A percentile compares a stretch with the other conserved stretches of the same genome.
Evolutionary conservation across 2,113 vertebrate genomes (phyloP).

Genomic region (Plestiodon gilberti): DNA sequence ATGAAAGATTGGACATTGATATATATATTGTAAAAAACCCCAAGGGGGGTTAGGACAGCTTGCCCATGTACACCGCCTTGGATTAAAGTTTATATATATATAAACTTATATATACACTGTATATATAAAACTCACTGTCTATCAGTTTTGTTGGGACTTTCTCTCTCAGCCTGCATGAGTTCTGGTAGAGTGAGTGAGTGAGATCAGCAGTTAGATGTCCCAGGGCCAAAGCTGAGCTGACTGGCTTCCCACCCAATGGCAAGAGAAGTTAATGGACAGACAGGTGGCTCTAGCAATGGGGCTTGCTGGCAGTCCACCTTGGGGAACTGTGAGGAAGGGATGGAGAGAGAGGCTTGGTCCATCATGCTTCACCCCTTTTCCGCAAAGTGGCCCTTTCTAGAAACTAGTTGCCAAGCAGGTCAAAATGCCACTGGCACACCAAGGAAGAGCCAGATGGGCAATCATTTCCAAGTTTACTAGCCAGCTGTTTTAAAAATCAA

Average conservation of each 20-base stretch:
- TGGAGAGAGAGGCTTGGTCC: not conserved
- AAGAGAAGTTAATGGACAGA: not conserved
- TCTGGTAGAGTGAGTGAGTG: no score
- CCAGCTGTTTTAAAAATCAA: not conserved
- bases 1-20: no score
- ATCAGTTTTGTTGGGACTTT: not conserved
- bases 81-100: no score
- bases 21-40: no score
- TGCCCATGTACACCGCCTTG: no score
- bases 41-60: no score
- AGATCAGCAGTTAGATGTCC: not conserved
- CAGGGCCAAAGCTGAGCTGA: no score
- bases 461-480: not conserved
- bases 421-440: no score
- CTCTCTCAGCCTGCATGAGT: not conserved
- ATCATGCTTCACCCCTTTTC: not conserved
- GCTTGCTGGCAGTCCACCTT: not conserved
- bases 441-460: not conserved
- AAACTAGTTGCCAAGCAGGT: not conserved
- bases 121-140: not conserved
- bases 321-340: not conserved
- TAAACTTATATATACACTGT: no score
- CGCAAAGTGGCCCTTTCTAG: not conserved
- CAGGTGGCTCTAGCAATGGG: not conserved
- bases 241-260: not conserved